A percentile compares a stretch with the other conserved stretches of the same genome.
Evolutionary conservation across 2,113 vertebrate genomes (phyloP).

Genomic region (Steatornis caripensis): DNA sequence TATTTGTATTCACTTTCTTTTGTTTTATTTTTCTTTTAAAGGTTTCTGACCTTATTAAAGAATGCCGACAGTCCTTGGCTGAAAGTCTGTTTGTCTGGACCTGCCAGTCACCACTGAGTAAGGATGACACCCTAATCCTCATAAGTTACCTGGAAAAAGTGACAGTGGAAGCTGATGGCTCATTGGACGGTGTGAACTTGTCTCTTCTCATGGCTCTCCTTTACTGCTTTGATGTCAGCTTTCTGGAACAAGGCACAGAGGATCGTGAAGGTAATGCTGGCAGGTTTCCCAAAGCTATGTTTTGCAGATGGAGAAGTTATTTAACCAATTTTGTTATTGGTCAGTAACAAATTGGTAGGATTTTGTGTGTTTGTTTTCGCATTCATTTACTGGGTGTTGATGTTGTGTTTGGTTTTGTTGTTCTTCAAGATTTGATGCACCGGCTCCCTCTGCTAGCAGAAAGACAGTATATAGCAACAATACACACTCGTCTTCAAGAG

Average conservation of each 20-base stretch:
- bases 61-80: conserved; percentile 88
- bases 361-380: neutral
- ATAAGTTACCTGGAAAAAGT: conserved; percentile 91
- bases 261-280: conserved; percentile 86
- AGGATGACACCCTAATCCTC: conserved; percentile 91
- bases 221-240: conserved; percentile 94
- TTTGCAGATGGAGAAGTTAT: neutral
- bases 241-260: conserved; percentile 89
- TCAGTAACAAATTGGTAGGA: neutral
- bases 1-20: neutral
- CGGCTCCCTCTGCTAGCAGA: conserved; percentile 87
- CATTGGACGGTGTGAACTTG: conserved; percentile 87
- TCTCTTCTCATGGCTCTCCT: conserved; percentile 93
- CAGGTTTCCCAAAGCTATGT: neutral
- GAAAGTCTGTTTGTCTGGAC: conserved; percentile 95
- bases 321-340: neutral
- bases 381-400: neutral
- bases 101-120: conserved; percentile 91
- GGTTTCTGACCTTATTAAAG: conserved; percentile 94
- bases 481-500: conserved; percentile 89
- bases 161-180: conserved; percentile 88
- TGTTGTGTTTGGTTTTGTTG: neutral
- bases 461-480: conserved; percentile 87
- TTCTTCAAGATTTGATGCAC: conserved; percentile 85
- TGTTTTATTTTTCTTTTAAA: conserved; percentile 34